A percentile compares a stretch with the other conserved stretches of the same genome.
Evolutionary conservation across 2,797 vertebrate species (phyloP).

Genomic region (Fratercula arctica): DNA sequence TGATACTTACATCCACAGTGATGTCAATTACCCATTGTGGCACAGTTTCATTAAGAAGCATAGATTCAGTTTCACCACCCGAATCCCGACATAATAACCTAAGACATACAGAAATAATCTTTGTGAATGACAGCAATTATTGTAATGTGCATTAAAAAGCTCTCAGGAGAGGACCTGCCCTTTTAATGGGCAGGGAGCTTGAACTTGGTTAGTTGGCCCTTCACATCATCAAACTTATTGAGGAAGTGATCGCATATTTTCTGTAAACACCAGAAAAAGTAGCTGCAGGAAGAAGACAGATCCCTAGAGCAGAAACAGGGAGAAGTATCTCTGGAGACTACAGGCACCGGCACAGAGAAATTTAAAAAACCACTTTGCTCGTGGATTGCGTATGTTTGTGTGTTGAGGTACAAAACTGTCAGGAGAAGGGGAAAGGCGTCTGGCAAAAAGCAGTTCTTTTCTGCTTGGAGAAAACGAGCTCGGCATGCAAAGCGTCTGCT

Average conservation of each 20-base stretch:
- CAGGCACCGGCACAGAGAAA: neutral
- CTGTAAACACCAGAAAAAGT: neutral
- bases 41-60: conserved; percentile 98
- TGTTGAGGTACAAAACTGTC: neutral
- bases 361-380: neutral
- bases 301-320: neutral
- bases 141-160: neutral
- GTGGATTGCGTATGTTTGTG: neutral
- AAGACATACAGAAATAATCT: neutral
- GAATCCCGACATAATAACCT: conserved; percentile 98
- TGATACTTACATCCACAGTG: conserved; percentile 95
- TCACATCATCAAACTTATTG: neutral
- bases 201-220: neutral
- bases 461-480: neutral
- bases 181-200: neutral
- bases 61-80: conserved; percentile 97
- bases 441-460: neutral
- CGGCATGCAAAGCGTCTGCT: neutral
- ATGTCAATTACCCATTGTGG: conserved; percentile 99
- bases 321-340: neutral
- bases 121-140: neutral
- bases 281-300: neutral
- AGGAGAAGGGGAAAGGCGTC: neutral
- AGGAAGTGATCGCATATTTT: neutral
- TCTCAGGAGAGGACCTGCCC: neutral